Percentiles rank a stretch among this genome's conserved stretches.
Conservation (phyloP, 2,797 vertebrate species). For the Fringilla coelebs region DNA sequence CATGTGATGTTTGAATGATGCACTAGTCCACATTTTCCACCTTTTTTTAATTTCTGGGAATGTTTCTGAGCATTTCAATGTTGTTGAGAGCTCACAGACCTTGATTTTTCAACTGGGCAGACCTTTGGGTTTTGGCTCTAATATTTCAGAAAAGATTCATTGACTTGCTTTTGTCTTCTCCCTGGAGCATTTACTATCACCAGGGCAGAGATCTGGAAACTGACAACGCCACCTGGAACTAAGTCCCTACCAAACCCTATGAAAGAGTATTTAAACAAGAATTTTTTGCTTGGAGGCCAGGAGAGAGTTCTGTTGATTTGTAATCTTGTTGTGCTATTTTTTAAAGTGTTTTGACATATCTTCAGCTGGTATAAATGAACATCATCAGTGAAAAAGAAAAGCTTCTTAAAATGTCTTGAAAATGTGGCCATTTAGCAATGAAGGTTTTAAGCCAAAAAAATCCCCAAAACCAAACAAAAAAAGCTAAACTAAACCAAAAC, state of each 20-base stretch:
- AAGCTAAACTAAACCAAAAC: not conserved
- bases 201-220: not conserved
- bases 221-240: not conserved
- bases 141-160: not conserved
- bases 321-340: not conserved
- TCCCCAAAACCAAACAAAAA: not conserved
- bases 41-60: not conserved
- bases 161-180: not conserved
- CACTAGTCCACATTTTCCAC: not conserved
- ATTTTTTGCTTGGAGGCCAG: not conserved
- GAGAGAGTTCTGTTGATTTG: not conserved
- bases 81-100: not conserved
- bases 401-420: not conserved
- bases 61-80: not conserved
- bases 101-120: not conserved
- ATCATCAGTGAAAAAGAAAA: not conserved
- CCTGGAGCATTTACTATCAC: not conserved
- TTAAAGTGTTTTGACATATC: not conserved
- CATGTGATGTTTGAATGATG: not conserved
- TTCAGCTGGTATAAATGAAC: not conserved
- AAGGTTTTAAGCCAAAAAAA: not conserved
- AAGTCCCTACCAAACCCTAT: not conserved
- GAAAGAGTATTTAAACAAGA: not conserved
- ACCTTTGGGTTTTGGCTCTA: not conserved
- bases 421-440: not conserved